These are phyloP conservation scores for Chymomyza caudatula DNA, from an alignment of 2,888 invertebrate genomes.

Conservation along the genomic window DNA sequence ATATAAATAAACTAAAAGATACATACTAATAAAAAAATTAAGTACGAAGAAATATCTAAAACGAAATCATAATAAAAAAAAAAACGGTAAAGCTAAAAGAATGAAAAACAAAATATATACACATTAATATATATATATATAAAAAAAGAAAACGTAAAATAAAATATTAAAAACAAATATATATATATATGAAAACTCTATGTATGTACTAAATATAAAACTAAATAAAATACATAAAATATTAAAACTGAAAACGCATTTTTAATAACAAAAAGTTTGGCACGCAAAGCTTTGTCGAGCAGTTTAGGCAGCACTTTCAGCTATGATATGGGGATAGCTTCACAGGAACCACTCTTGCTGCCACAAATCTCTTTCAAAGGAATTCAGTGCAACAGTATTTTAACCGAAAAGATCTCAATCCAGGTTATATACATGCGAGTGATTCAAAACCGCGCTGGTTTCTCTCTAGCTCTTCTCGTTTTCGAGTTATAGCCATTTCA, in stretches of 20 bases:
- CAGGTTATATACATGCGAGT: too few species aligned
- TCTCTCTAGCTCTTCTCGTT: too few species aligned
- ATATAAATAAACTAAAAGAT: slow-evolving; percentile 51
- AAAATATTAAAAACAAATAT: slow-evolving; percentile 12
- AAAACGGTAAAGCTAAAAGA: not conserved
- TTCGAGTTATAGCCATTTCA: too few species aligned
- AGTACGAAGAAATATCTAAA: slow-evolving; percentile 69
- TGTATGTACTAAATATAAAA: slow-evolving; percentile 73
- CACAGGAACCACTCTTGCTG: too few species aligned
- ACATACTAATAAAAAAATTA: slow-evolving; percentile 56
- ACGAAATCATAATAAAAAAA: slow-evolving; percentile 52
- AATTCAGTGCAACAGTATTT: too few species aligned
- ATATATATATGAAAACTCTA: slow-evolving; percentile 65
- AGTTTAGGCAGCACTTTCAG: too few species aligned
- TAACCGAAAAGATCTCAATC: too few species aligned
- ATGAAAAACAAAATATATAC: slow-evolving; percentile 34
- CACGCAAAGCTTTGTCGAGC: too few species aligned
- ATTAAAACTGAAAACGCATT: slow-evolving; percentile 13
- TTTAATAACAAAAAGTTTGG: too few species aligned
- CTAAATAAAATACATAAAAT: slow-evolving; percentile 63
- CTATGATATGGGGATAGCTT: too few species aligned
- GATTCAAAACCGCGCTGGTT: too few species aligned
- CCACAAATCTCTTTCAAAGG: too few species aligned
- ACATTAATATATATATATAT: slow-evolving; percentile 29
- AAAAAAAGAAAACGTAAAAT: slow-evolving; percentile 20